These are phyloP conservation scores for Drosophila subobscura DNA, from an alignment of 1,140 invertebrate species.

Conservation along the genomic window DNA sequence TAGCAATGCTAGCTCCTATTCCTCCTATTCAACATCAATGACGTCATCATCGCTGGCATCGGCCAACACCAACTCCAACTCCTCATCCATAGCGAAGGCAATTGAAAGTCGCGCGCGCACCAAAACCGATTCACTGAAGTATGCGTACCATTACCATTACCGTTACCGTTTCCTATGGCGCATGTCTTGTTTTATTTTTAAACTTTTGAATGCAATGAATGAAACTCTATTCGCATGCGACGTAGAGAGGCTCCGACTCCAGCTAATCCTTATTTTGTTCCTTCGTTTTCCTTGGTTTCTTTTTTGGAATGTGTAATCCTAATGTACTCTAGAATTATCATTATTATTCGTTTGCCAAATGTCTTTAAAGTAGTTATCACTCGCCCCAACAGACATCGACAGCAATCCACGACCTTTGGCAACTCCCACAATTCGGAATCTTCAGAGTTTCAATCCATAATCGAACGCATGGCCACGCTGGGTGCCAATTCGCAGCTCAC, in stretches of 20 bases:
- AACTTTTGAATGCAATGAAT: background rate
- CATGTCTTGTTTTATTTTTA: conserved; percentile 9
- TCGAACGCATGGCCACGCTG: conserved; percentile 84
- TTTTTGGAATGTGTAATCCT: conserved; percentile 35
- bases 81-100: conserved; percentile 64
- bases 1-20: conserved; percentile 58
- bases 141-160: conserved; percentile 40
- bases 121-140: conserved; percentile 81
- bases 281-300: conserved; percentile 22
- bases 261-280: conserved; percentile 3
- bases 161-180: conserved; percentile 34
- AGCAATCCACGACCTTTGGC: conserved; percentile 42
- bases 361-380: background rate
- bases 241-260: conserved; percentile 7
- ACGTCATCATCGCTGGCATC: conserved; percentile 65
- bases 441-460: conserved; percentile 84
- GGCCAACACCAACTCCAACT: conserved; percentile 51
- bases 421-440: conserved; percentile 82
- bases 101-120: conserved; percentile 69
- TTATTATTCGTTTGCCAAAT: background rate
- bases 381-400: conserved; percentile 48
- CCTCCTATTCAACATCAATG: conserved; percentile 69
- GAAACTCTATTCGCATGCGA: conserved; percentile 6
- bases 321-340: background rate
- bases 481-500: conserved; percentile 86